Evolutionary conservation across 1,140 invertebrate species (phyloP).

Genomic region (Drosophila melanogaster): DNA sequence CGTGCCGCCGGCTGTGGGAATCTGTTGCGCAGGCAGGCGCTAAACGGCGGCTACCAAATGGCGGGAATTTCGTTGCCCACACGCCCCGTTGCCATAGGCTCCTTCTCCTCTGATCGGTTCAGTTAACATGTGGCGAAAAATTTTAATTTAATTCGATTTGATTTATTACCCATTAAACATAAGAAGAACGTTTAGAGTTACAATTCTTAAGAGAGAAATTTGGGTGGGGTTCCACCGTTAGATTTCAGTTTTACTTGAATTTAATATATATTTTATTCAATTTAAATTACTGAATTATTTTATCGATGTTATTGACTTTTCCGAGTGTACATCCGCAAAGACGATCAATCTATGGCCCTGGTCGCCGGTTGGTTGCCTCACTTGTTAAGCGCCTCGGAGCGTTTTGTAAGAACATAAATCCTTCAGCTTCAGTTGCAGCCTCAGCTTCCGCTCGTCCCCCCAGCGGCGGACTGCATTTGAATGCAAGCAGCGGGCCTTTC

Average conservation of each 20-base stretch:
- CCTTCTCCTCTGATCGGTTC: not conserved
- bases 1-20: constrained; percentile 62
- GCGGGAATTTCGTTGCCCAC: constrained; percentile 75
- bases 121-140: not conserved
- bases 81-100: constrained; percentile 57
- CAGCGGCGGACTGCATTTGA: constrained; percentile 62
- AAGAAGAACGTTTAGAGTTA: no score
- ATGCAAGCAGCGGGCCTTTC: constrained; percentile 44
- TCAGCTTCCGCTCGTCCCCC: constrained; percentile 9
- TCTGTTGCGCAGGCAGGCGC: constrained; percentile 64
- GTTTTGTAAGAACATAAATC: constrained; percentile 83
- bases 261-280: not conserved
- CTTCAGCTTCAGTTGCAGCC: constrained; percentile 67
- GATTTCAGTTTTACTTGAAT: no score
- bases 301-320: not conserved
- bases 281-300: no score
- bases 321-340: constrained; percentile 28
- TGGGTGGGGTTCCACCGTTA: no score
- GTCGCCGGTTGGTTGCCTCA: constrained; percentile 53
- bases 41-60: constrained; percentile 72
- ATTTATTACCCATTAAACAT: not conserved
- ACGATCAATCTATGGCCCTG: constrained; percentile 73
- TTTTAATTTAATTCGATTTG: not conserved
- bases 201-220: no score
- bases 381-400: constrained; percentile 79